phyloP scores from a whole-genome alignment of 2,113 vertebrate species.

The Lepus europaeus region DNA sequence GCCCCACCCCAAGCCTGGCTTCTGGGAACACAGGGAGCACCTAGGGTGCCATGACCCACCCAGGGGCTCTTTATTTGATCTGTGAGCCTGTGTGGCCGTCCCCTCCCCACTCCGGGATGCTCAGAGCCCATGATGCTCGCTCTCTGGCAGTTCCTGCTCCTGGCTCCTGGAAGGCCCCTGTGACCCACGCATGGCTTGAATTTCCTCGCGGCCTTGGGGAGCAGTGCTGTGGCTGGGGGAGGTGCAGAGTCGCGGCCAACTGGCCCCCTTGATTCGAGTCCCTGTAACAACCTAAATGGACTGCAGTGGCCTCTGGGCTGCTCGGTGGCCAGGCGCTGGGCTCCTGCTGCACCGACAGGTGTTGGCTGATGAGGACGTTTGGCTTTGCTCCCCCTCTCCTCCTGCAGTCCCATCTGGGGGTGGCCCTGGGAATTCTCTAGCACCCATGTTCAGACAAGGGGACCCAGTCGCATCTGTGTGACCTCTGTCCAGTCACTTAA shows the following conservation, averaged over 20 bases:
- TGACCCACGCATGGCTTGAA: rapidly evolving
- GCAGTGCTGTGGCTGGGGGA: rapidly evolving
- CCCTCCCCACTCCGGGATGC: too few relatives aligned
- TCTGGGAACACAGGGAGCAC: rapidly evolving
- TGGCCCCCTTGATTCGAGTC: neutral
- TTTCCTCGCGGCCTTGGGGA: too few relatives aligned
- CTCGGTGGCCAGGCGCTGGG: too few relatives aligned
- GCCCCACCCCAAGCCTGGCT: neutral
- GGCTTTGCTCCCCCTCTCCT: rapidly evolving
- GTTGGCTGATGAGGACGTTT: rapidly evolving
- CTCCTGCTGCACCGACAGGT: neutral
- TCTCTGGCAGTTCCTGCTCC: neutral
- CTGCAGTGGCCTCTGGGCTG: rapidly evolving
- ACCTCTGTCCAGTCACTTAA: neutral
- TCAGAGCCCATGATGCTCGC: rapidly evolving
- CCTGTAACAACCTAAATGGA: neutral
- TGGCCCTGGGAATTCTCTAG: too few relatives aligned
- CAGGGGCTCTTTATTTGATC: neutral
- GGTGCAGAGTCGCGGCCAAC: too few relatives aligned
- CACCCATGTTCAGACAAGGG: neutral
- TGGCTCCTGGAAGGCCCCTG: rapidly evolving
- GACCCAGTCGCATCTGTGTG: too few relatives aligned
- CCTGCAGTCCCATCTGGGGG: neutral
- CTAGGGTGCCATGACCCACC: rapidly evolving
- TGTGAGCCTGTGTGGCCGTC: too few relatives aligned